Evolutionary conservation across 2,888 invertebrate species (phyloP).

Genomic region (Sycophila texana): DNA sequence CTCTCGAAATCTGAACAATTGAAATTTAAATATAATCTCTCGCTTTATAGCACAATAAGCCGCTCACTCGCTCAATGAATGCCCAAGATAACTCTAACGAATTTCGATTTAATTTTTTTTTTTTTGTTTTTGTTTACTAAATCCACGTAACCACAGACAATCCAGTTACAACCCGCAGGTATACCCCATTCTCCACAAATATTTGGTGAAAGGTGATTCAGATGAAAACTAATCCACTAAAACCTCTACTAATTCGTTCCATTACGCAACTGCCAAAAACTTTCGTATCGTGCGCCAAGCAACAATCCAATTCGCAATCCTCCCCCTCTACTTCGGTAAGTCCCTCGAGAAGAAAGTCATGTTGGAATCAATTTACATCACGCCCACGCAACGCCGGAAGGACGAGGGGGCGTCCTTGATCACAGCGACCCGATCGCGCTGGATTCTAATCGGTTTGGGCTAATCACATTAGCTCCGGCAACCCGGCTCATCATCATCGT

Average conservation of each 20-base stretch:
- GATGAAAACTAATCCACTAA: not conserved
- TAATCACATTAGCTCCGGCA: constrained; percentile 22
- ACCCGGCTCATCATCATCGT: constrained; percentile 1
- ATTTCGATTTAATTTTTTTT: too few relatives aligned
- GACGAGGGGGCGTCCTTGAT: not conserved
- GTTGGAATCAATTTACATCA: not conserved
- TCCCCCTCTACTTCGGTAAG: not conserved
- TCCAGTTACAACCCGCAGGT: too few relatives aligned
- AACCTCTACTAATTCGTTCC: not conserved
- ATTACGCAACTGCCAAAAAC: not conserved
- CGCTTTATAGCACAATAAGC: too few relatives aligned
- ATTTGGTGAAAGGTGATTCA: not conserved
- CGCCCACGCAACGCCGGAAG: not conserved
- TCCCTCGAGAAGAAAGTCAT: not conserved
- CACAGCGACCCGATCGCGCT: not conserved
- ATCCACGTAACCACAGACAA: too few relatives aligned
- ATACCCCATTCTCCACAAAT: not conserved
- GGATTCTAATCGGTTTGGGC: constrained; percentile 23
- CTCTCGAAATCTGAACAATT: too few relatives aligned
- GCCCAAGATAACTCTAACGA: too few relatives aligned
- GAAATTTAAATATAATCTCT: too few relatives aligned
- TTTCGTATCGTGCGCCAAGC: not conserved
- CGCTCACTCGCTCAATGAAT: too few relatives aligned
- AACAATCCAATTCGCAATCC: not conserved
- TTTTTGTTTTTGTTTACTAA: too few relatives aligned